These are phyloP conservation scores for Melopsittacus undulatus DNA, from an alignment of 2,797 vertebrate species.

Conservation along the genomic window DNA sequence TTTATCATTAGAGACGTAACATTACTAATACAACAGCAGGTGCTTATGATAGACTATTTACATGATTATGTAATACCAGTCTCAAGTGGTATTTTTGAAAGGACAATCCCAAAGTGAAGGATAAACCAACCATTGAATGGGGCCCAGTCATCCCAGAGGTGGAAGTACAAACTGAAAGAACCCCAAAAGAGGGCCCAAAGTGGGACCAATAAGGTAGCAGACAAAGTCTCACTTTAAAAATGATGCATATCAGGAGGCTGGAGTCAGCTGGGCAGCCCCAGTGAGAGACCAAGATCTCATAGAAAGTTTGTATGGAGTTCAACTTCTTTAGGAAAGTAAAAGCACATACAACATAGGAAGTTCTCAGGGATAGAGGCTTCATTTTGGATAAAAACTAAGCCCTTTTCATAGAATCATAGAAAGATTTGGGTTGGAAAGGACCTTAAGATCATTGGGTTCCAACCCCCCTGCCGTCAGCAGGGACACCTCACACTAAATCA, in stretches of 20 bases:
- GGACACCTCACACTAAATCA: background rate
- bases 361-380: background rate
- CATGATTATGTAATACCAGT: background rate
- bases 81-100: background rate
- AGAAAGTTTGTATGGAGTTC: background rate
- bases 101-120: background rate
- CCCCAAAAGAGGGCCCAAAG: background rate
- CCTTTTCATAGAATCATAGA: background rate
- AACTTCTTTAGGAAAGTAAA: background rate
- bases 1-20: background rate
- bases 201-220: background rate
- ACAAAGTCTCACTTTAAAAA: background rate
- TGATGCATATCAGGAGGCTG: rapidly evolving
- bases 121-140: background rate
- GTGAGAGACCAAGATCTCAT: rapidly evolving
- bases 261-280: background rate
- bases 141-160: background rate
- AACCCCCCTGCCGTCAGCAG: background rate
- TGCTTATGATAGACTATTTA: background rate
- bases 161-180: background rate
- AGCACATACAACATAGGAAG: background rate
- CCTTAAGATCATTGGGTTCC: background rate
- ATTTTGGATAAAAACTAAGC: background rate
- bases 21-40: background rate
- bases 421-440: background rate